Evolutionary conservation across 2,888 invertebrate species (phyloP).

Genomic region (Limnephilus rhombicus): DNA sequence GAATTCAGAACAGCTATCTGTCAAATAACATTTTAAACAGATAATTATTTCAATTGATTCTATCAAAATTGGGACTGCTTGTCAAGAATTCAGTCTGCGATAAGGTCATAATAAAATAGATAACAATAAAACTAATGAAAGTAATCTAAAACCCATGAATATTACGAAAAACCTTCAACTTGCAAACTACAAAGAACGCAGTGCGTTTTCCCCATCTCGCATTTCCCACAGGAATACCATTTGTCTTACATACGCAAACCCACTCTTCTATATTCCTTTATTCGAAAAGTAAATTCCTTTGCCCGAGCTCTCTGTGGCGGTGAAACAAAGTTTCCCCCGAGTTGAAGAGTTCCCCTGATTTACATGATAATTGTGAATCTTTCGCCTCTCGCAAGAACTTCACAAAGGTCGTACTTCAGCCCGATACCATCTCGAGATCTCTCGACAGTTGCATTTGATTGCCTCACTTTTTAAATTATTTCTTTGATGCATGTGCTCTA

Average conservation of each 20-base stretch:
- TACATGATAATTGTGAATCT: slow-evolving; percentile 60
- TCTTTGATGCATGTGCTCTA: slow-evolving; percentile 36
- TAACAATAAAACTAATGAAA: not conserved
- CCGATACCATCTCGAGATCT: slow-evolving; percentile 38
- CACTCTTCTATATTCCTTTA: slow-evolving; percentile 51
- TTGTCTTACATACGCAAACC: slow-evolving; percentile 45
- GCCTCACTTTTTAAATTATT: slow-evolving; percentile 57
- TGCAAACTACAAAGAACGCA: slow-evolving; percentile 6
- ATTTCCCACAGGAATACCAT: slow-evolving; percentile 37
- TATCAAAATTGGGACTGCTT: too few relatives aligned
- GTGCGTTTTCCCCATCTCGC: slow-evolving; percentile 1
- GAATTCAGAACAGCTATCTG: too few relatives aligned
- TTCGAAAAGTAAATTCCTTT: slow-evolving; percentile 57
- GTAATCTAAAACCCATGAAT: not conserved
- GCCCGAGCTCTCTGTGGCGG: slow-evolving; percentile 43
- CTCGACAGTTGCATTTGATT: slow-evolving; percentile 52
- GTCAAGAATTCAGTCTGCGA: too few relatives aligned
- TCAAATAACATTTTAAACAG: too few relatives aligned
- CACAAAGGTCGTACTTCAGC: slow-evolving; percentile 37
- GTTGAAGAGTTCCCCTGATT: slow-evolving; percentile 55
- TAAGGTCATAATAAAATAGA: too few relatives aligned
- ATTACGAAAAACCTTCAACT: not conserved
- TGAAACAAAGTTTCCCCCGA: slow-evolving; percentile 53
- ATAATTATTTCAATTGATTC: too few relatives aligned
- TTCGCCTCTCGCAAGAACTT: slow-evolving; percentile 48